Conservation (phyloP, 2,797 vertebrate species). For the Gallirallus australis region DNA sequence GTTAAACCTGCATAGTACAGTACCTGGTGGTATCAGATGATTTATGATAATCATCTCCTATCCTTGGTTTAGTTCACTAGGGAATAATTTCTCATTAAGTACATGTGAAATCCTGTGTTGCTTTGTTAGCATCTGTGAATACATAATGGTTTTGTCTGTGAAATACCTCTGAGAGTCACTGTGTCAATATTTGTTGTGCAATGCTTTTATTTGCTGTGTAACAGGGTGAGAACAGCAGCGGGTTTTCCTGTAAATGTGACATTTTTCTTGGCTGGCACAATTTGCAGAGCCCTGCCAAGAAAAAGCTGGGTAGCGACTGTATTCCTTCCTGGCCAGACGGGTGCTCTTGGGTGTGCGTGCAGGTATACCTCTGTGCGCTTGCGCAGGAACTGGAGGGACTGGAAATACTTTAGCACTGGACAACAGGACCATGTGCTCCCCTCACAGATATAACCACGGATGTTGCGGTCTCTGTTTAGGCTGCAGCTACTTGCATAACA, state of each 20-base stretch:
- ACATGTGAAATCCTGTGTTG: background rate
- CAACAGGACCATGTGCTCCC: background rate
- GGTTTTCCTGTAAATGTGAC: conserved; percentile 44
- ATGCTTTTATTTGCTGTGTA: conserved; percentile 24
- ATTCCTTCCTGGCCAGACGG: background rate
- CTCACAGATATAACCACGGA: background rate
- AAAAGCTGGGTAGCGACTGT: background rate
- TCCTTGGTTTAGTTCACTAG: background rate
- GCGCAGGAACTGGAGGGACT: background rate
- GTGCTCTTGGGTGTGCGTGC: no score
- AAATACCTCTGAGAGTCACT: conserved; percentile 8
- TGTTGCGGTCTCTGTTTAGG: background rate
- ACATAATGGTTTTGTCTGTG: background rate
- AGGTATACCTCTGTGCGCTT: background rate
- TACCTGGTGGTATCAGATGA: background rate
- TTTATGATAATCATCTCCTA: background rate
- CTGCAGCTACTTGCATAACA: background rate
- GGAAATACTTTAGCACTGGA: background rate
- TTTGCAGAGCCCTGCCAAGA: background rate
- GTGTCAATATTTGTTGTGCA: conserved; percentile 17
- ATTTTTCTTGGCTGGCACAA: conserved; percentile 17
- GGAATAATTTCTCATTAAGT: background rate
- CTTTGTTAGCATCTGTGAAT: background rate
- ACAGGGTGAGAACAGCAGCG: conserved; percentile 17
- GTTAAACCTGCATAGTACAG: background rate